Evolutionary conservation across 2,113 vertebrate genomes (phyloP), one percentile per base, ranked within the genome.

Genomic region (Electrona antarctica): DNA sequence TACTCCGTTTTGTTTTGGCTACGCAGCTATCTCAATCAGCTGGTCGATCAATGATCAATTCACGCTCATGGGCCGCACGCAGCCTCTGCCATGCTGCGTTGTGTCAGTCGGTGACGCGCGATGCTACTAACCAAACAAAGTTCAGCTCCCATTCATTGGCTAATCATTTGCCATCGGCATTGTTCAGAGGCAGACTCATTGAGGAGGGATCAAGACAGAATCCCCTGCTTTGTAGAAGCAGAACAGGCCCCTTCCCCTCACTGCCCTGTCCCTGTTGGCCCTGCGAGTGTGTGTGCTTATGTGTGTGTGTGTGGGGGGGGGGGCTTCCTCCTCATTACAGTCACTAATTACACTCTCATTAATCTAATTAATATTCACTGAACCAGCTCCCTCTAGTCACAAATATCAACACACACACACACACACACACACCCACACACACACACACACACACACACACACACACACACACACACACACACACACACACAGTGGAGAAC

Each of bases 361-460:
- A 89, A 90, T 88, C 85, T 89, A 87, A 91, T 92, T 89, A 92
- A 91, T 91, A 91, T 92, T 90, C 89, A 91, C 87, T 86, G 87
- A 91, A 89, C 87, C 84, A 83, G 84, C 86, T 92, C 88, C 91
- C 88, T 78, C 72, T 82, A 88, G 87, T 89, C 87, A 88, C 79
- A 91, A 91, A 88, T 89, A 91, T 88, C 87, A 91, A 87, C 84
- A 82, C 88, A 85, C 83, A 64, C 76, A 81, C 71, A 46, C 33
- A 62, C 11, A 11, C 11, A 47, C 41, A 62, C 3, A 62, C 41
- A 62, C 15, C 7, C 29, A 84, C 69, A 83, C 82, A 80, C 76
- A 83, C 79, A 74, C 81, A 81, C 82, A 73, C 73, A 66, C 76
- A 77, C 21, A 21, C 21, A 21, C 21, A 21, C 21, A 21, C 21